Base-by-base conservation (phyloP, 1,140 invertebrate genomes). In the Agraylea sexmaculata region DNA sequence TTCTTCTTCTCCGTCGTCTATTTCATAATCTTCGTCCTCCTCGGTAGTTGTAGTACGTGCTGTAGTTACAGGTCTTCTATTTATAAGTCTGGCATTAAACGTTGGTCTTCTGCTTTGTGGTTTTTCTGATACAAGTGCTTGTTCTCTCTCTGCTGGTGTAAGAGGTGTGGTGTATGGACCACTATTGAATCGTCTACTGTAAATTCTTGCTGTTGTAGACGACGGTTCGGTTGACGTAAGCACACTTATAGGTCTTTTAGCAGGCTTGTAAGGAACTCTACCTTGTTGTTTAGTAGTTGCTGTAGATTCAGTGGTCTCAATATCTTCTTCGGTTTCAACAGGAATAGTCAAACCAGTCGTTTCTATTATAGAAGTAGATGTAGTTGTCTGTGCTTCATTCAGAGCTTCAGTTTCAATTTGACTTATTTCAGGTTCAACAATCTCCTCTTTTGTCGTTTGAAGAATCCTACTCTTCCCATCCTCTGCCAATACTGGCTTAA, bases 151-250 rank as follows among this genome's bases (percentile, higher is more conserved):
- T 49, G 18, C 56, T 20, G 55, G 57, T 11, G 57, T 56, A n/a
- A 58, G 44, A 30, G 64, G 60, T 34, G 58, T 66, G 29, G 66
- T 69, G 36, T 64, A 68, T 16, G 49, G 60, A 11, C 61, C 63
- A 34, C 58, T 60, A 42, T 62, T 68, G 51, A 58, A 68, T 54
- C 66, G 66, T 29, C 66, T 54, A 43, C 64, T 67, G 42, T 61
- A 68, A 10, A 53, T 55, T 52, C 57, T 60, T 30, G 58, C 58
- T 10, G 57, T 59, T 27, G 64, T 51, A 17, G 58, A 34, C 19
- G 61, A 49, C 7, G 55, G 47, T 49, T 63, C 61, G 8, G 64
- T 68, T 15, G 63, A 58, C 28, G 63, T 61, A 21, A 41, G 11
- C 13, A 32, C 18, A 19, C 57, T 62, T 15, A 64, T 59, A 32